Percentiles rank a stretch among this genome's conserved stretches.
These are phyloP conservation scores for Trachythela sp. DNA, from an alignment of 64 coral and sea anemone genomes.

Conservation along the genomic window DNA sequence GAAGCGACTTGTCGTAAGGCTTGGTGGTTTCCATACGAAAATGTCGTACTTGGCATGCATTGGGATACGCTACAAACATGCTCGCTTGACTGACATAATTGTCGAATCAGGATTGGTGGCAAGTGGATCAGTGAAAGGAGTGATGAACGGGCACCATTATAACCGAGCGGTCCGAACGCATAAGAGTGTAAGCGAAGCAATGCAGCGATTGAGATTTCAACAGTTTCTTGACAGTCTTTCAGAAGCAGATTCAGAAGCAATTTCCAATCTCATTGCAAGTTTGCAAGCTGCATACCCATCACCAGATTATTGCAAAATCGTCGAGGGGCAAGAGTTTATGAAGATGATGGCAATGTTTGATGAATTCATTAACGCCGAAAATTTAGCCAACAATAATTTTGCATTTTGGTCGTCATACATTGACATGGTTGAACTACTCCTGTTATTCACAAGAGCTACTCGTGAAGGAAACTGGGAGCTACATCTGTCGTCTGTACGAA, in stretches of 20 bases:
- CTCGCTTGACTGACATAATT: constrained; percentile 36
- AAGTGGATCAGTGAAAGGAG: constrained; percentile 31
- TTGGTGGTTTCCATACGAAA: constrained; percentile 9
- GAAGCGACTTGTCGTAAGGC: background rate
- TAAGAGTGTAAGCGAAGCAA: background rate
- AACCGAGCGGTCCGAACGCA: constrained; percentile 46
- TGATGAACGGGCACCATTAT: constrained; percentile 45
- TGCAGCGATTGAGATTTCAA: background rate
- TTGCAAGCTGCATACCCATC: background rate
- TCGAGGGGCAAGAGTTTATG: background rate
- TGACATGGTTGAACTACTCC: background rate
- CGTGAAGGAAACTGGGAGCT: background rate
- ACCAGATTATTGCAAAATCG: background rate
- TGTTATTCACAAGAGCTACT: background rate
- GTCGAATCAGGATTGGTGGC: constrained; percentile 46
- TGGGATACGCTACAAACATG: constrained; percentile 51
- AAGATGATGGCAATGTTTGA: background rate
- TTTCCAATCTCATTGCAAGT: background rate
- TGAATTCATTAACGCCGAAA: background rate
- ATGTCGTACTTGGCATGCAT: constrained; percentile 1
- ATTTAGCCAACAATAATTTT: background rate
- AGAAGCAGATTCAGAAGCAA: constrained; percentile 9
- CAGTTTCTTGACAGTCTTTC: background rate
- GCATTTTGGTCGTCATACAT: background rate
- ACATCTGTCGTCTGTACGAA: background rate